phyloP scores from a whole-genome alignment of 1,140 invertebrate genomes.

The Hyphantria cunea region DNA sequence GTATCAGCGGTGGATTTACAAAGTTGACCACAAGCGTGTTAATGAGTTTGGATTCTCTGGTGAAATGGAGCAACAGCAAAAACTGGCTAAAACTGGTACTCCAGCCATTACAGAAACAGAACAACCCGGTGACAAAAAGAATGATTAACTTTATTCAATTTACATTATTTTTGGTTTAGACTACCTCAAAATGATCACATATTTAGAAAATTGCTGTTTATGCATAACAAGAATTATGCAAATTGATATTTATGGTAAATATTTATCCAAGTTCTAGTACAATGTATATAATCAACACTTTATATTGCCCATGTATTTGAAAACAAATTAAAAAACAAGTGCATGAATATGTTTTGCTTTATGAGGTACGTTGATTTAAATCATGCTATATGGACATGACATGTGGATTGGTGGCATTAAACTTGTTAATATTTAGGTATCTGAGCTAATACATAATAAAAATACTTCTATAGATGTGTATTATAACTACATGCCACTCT shows the following conservation, averaged over 20 bases:
- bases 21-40: slow-evolving; percentile 94
- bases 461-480: background rate
- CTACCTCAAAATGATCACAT: slow-evolving; percentile 11
- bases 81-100: slow-evolving; percentile 58
- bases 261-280: background rate
- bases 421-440: background rate
- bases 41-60: slow-evolving; percentile 98
- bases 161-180: slow-evolving; percentile 2
- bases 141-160: slow-evolving; percentile 62
- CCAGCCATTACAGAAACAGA: slow-evolving; percentile 59
- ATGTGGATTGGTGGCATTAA: background rate
- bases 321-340: background rate
- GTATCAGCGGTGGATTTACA: slow-evolving; percentile 99
- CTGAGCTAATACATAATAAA: too few species aligned
- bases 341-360: background rate
- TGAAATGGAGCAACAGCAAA: slow-evolving; percentile 85
- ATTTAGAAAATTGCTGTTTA: background rate
- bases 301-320: background rate
- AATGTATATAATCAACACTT: background rate
- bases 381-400: background rate
- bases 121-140: slow-evolving; percentile 69
- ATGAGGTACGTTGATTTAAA: background rate
- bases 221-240: background rate
- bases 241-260: background rate
- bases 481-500: too few species aligned